These are phyloP conservation scores for Tenthredo distinguenda DNA, from an alignment of 2,888 invertebrate genomes.

Conservation along the genomic window DNA sequence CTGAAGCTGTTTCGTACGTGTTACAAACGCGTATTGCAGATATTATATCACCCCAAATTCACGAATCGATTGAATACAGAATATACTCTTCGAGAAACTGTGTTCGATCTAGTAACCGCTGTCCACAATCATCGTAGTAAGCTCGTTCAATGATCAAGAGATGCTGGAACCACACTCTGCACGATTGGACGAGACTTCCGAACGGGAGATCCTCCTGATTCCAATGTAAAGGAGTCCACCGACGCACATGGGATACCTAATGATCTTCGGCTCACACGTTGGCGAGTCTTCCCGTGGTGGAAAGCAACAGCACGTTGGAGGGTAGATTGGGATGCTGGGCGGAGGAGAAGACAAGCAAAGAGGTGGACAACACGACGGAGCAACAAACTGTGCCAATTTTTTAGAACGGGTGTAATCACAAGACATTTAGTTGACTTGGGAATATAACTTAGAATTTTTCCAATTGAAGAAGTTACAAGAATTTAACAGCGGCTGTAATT, in stretches of 20 bases:
- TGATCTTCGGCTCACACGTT: not conserved
- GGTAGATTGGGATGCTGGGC: conserved; percentile 35
- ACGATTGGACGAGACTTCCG: conserved; percentile 26
- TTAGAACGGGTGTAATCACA: not conserved
- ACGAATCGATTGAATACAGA: not conserved
- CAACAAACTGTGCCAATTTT: not conserved
- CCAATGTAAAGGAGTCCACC: conserved; percentile 28
- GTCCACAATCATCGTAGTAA: not conserved
- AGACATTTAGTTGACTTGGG: not conserved
- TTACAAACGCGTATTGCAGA: not conserved
- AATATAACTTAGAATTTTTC: not conserved
- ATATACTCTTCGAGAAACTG: not conserved
- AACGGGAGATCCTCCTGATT: not conserved
- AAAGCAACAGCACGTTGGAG: not conserved
- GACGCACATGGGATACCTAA: conserved; percentile 7
- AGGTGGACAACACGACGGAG: not conserved
- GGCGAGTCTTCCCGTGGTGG: not conserved
- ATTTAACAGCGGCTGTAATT: not conserved
- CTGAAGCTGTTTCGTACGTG: not conserved
- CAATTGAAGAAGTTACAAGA: not conserved
- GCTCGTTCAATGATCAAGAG: not conserved
- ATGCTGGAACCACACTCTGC: conserved; percentile 33
- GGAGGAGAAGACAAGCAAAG: conserved; percentile 4
- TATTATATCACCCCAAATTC: not conserved
- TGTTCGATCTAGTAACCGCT: not conserved